A percentile compares a stretch with the other conserved stretches of the same genome.
Evolutionary conservation across 1,140 invertebrate species (phyloP).

Genomic region (Phocides pigmalion): DNA sequence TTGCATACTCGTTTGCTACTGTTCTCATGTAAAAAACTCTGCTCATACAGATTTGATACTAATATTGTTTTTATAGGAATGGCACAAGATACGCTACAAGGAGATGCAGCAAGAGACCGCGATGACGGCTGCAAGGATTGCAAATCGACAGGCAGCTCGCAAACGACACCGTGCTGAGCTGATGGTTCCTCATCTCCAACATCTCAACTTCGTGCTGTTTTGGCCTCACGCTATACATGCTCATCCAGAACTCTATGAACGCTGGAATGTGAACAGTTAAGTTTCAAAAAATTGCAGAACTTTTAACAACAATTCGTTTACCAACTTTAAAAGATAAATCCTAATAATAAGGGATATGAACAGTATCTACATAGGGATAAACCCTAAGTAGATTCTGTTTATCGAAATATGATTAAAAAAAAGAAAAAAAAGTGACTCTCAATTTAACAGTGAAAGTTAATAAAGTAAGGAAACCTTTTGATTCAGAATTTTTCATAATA

Average conservation of each 20-base stretch:
- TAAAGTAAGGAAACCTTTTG: too few species aligned
- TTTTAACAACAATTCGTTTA: too few species aligned
- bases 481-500: too few species aligned
- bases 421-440: too few species aligned
- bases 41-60: neutral
- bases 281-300: neutral
- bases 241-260: constrained; percentile 70
- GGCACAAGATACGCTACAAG: constrained; percentile 40
- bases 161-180: constrained; percentile 68
- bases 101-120: constrained; percentile 46
- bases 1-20: too few species aligned
- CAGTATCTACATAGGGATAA: too few species aligned
- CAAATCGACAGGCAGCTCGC: constrained; percentile 55
- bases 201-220: constrained; percentile 69
- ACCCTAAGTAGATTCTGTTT: too few species aligned
- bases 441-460: too few species aligned
- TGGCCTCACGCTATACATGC: constrained; percentile 68
- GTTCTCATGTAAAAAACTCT: too few species aligned
- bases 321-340: too few species aligned
- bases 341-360: too few species aligned
- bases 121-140: constrained; percentile 18
- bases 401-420: too few species aligned
- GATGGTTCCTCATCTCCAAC: constrained; percentile 60
- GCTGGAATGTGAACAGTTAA: constrained; percentile 68
- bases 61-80: constrained; percentile 49